Conservation (phyloP, 1,140 invertebrate genomes). For the Hetaerina americana region DNA sequence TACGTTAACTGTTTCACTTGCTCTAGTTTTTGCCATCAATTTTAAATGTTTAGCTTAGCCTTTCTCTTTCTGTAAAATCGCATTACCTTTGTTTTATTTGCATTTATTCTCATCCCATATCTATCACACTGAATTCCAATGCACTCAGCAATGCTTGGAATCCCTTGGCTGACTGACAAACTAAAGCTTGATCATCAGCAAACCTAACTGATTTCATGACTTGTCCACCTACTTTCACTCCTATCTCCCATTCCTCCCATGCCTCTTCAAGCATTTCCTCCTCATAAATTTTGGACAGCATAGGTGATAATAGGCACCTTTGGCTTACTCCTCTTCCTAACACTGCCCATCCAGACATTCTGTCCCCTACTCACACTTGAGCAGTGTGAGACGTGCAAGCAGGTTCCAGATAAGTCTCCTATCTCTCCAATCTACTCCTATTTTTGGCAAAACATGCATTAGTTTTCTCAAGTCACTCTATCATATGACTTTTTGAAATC, state of each 20-base stretch:
- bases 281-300: not conserved
- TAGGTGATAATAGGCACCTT: not conserved
- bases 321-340: not conserved
- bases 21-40: too few species aligned
- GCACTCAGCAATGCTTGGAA: too few species aligned
- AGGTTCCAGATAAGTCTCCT: not conserved
- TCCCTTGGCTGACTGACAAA: too few species aligned
- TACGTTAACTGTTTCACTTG: too few species aligned
- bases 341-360: not conserved
- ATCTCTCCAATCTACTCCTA: not conserved
- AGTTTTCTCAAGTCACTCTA: too few species aligned
- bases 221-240: not conserved
- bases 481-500: too few species aligned
- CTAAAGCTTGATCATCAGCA: too few species aligned
- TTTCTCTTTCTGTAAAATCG: too few species aligned
- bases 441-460: not conserved
- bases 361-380: not conserved
- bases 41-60: too few species aligned
- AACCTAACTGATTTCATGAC: not conserved
- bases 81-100: too few species aligned
- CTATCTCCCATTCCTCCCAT: not conserved
- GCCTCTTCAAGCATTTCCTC: not conserved
- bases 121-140: too few species aligned
- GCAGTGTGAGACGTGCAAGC: not conserved
- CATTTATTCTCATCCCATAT: too few species aligned